Percentiles rank a stretch among this genome's conserved stretches.
Conservation (phyloP, 2,888 invertebrate species). For the Aphidius colemani region DNA sequence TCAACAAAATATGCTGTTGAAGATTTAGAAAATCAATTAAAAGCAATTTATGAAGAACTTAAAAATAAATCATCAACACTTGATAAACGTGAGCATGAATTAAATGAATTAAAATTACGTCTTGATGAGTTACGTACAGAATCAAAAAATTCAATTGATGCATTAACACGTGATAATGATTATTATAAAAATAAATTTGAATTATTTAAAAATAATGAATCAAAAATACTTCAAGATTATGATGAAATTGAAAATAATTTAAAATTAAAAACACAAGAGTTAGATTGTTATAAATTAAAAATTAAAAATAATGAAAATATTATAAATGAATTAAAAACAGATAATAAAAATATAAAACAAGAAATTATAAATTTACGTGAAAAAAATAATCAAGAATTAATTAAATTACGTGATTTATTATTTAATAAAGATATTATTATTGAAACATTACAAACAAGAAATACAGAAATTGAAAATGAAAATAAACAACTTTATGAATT, state of each 20-base stretch:
- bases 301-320: constrained; percentile 63
- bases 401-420: constrained; percentile 60
- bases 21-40: constrained; percentile 61
- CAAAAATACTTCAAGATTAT: constrained; percentile 64
- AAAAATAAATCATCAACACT: constrained; percentile 67
- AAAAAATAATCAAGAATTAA: constrained; percentile 49
- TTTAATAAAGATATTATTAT: constrained; percentile 49
- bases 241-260: constrained; percentile 63
- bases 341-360: constrained; percentile 63
- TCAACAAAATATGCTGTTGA: constrained; percentile 29
- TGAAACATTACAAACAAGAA: constrained; percentile 47
- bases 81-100: constrained; percentile 66
- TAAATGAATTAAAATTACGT: constrained; percentile 63
- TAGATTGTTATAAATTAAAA: constrained; percentile 62
- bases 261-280: constrained; percentile 59
- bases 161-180: constrained; percentile 64
- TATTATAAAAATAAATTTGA: constrained; percentile 66
- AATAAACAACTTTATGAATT: constrained; percentile 54
- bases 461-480: constrained; percentile 51
- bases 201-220: constrained; percentile 63
- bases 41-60: constrained; percentile 65
- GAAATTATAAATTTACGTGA: constrained; percentile 64
- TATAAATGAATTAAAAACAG: constrained; percentile 65
- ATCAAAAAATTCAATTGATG: constrained; percentile 64
- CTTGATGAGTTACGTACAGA: constrained; percentile 65